Conservation (phyloP, 1,140 invertebrate species). For the Drosophila quadrilineata region DNA sequence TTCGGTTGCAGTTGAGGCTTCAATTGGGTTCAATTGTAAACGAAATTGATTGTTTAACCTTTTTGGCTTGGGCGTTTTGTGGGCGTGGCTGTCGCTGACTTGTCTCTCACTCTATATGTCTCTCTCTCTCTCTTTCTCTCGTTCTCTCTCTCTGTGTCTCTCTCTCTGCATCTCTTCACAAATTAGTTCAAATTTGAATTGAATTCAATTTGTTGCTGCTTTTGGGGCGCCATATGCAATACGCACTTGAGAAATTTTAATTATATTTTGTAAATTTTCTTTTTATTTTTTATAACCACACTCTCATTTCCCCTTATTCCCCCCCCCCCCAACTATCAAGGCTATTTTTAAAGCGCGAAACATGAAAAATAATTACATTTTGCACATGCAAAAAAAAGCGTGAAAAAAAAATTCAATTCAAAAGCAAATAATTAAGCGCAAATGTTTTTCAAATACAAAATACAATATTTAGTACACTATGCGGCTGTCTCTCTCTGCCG, state of each 20-base stretch:
- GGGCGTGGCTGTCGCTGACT: no score
- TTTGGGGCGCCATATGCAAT: conserved; percentile 5
- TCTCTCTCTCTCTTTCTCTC: no score
- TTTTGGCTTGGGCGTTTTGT: conserved; percentile 1
- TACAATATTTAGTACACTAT: conserved; percentile 32
- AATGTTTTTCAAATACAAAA: conserved; percentile 35
- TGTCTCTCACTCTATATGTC: no score
- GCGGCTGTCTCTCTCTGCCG: neutral
- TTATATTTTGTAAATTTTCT: no score
- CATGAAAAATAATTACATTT: conserved; percentile 9
- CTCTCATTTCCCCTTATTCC: neutral
- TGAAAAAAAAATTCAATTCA: no score
- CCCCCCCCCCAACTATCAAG: neutral
- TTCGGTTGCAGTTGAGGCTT: conserved; percentile 16
- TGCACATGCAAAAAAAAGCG: conserved; percentile 21
- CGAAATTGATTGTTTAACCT: conserved; percentile 75
- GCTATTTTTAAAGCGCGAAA: conserved; percentile 20
- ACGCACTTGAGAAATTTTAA: conserved; percentile 17
- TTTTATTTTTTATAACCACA: neutral
- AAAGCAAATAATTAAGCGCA: conserved; percentile 38
- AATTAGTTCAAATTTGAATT: conserved; percentile 77
- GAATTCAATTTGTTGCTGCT: conserved; percentile 30
- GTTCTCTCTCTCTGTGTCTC: no score
- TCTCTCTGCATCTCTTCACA: conserved; percentile 44
- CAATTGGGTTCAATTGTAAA: conserved; percentile 74